Conservation (phyloP, 2,888 invertebrate species). For the Silvanus unidentatus region DNA sequence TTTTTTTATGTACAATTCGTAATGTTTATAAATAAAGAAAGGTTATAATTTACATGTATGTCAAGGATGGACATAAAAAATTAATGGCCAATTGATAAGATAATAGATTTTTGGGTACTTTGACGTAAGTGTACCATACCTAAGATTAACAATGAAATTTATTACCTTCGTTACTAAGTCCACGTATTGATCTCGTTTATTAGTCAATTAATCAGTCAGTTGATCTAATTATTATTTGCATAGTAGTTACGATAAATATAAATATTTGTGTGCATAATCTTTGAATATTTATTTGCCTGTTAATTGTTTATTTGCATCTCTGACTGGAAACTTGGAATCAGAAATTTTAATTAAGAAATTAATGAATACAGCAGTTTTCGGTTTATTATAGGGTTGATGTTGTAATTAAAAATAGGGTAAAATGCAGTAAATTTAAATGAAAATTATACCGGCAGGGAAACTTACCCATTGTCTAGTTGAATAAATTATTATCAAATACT, state of each 20-base stretch:
- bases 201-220: neutral
- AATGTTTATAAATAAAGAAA: neutral
- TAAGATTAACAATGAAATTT: neutral
- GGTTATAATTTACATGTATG: constrained; percentile 5
- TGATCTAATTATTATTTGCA: neutral
- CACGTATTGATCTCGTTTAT: neutral
- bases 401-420: no score
- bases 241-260: no score
- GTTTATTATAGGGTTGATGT: no score
- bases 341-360: no score
- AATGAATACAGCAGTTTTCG: no score
- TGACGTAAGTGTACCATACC: neutral
- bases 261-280: no score
- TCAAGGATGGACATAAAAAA: neutral
- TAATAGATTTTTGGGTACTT: neutral
- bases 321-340: no score
- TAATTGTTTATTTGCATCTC: no score
- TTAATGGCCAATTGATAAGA: neutral
- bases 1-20: no score
- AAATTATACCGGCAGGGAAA: constrained; percentile 26
- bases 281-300: no score
- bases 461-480: constrained; percentile 36
- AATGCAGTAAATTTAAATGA: neutral
- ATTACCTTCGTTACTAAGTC: neutral
- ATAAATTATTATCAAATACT: constrained; percentile 13